Conservation (phyloP, 2,113 vertebrate genomes). For the Mystacornis crossleyi region DNA sequence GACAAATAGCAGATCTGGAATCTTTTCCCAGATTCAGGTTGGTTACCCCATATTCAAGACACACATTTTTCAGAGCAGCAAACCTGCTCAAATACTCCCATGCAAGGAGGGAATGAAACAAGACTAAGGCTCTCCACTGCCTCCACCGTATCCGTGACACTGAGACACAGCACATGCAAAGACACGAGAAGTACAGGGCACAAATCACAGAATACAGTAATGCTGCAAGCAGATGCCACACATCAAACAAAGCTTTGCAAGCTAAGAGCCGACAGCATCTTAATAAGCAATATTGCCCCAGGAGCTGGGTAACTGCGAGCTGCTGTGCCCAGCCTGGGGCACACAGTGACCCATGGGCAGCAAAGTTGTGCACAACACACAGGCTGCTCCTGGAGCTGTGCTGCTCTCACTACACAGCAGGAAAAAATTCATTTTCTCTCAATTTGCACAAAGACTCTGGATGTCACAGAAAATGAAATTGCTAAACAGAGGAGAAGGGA, state of each 20-base stretch:
- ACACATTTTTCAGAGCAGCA: background rate
- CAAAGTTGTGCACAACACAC: background rate
- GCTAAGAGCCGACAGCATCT: background rate
- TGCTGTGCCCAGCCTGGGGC: background rate
- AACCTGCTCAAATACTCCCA: background rate
- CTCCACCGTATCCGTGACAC: background rate
- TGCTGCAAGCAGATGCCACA: constrained; percentile 60
- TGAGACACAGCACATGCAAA: constrained; percentile 47
- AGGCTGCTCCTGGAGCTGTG: background rate
- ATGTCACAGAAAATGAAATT: background rate
- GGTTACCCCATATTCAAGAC: background rate
- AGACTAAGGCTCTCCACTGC: background rate
- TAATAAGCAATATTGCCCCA: background rate
- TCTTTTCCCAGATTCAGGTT: background rate
- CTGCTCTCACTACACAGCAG: constrained; percentile 11
- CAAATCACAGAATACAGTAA: constrained; percentile 48
- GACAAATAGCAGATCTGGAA: background rate
- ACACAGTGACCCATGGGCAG: background rate
- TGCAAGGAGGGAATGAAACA: background rate
- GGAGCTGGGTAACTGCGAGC: background rate
- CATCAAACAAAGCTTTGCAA: constrained; percentile 44
- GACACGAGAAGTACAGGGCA: constrained; percentile 42
- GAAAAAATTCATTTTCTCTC: background rate
- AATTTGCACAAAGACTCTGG: constrained; percentile 7
- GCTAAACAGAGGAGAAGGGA: background rate